phyloP scores from a whole-genome alignment of 2,797 vertebrate species.

The Poecilia picta region DNA sequence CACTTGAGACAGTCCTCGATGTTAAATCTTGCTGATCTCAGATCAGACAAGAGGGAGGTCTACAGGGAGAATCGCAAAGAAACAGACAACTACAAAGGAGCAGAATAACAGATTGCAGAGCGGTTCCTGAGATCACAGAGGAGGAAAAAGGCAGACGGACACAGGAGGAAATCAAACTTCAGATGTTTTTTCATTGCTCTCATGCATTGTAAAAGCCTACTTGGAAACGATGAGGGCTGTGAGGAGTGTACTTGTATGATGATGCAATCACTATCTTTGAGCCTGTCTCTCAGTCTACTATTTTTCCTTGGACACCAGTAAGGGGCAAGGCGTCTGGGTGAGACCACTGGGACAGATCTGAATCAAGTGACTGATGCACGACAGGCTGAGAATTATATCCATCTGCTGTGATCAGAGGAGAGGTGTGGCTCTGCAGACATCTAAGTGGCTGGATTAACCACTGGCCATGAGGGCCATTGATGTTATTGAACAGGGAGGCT shows the following conservation, averaged over 20 bases:
- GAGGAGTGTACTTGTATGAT: slow-evolving; percentile 14
- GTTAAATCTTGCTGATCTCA: slow-evolving; percentile 70
- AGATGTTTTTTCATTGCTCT: slow-evolving; percentile 31
- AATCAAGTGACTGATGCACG: slow-evolving; percentile 48
- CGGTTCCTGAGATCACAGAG: slow-evolving; percentile 47
- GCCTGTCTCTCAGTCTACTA: slow-evolving; percentile 35
- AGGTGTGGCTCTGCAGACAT: slow-evolving; percentile 60
- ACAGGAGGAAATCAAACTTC: slow-evolving; percentile 43
- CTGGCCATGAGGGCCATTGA: slow-evolving; percentile 70
- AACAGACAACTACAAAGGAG: slow-evolving; percentile 54
- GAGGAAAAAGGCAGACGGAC: slow-evolving; percentile 31
- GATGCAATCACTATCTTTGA: slow-evolving; percentile 34
- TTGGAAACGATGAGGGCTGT: slow-evolving; percentile 7
- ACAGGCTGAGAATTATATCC: slow-evolving; percentile 59
- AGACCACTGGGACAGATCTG: slow-evolving; percentile 48
- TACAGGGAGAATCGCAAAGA: slow-evolving; percentile 59
- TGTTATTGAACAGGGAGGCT: slow-evolving; percentile 72
- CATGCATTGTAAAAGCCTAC: slow-evolving; percentile 4
- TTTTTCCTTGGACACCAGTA: slow-evolving; percentile 19
- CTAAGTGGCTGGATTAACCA: slow-evolving; percentile 75
- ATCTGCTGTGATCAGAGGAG: slow-evolving; percentile 67
- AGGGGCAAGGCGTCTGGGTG: slow-evolving; percentile 27
- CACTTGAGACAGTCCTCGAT: slow-evolving; percentile 55
- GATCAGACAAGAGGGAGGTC: slow-evolving; percentile 69
- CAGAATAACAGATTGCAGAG: slow-evolving; percentile 53